phyloP scores from a whole-genome alignment of 1,140 invertebrate species.

The Drosophila ogumai region DNA sequence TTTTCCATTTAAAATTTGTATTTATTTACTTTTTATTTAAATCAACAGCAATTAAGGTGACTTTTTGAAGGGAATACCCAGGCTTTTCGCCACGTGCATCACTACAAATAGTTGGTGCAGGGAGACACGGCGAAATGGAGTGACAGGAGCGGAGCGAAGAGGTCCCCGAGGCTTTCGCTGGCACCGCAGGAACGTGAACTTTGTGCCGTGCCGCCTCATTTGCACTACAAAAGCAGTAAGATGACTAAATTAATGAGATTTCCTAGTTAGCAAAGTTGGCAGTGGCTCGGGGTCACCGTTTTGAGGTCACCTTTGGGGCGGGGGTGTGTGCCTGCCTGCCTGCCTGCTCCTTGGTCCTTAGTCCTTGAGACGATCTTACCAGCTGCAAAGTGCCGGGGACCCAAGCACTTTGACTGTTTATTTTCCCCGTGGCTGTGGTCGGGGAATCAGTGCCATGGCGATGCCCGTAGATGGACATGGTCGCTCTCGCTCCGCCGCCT shows the following conservation, averaged over 20 bases:
- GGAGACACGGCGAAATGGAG: slow-evolving; percentile 13
- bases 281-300: slow-evolving; percentile 37
- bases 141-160: slow-evolving; percentile 31
- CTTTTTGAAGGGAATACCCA: too few species aligned
- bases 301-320: slow-evolving; percentile 28
- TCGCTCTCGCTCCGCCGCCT: neutral
- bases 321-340: neutral
- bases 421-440: slow-evolving; percentile 17
- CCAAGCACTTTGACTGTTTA: slow-evolving; percentile 32
- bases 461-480: slow-evolving; percentile 3
- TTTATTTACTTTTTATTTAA: too few species aligned
- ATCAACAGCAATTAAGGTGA: neutral
- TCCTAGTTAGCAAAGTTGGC: slow-evolving; percentile 48
- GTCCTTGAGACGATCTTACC: slow-evolving; percentile 41
- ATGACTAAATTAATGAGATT: slow-evolving; percentile 78
- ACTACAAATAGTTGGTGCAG: slow-evolving; percentile 13
- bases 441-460: slow-evolving; percentile 4
- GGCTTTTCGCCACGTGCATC: neutral
- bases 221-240: slow-evolving; percentile 51
- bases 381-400: slow-evolving; percentile 28
- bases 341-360: neutral
- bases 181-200: slow-evolving; percentile 66
- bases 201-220: slow-evolving; percentile 72
- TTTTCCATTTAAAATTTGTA: too few species aligned
- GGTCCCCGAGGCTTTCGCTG: slow-evolving; percentile 54